Conservation (phyloP, 30 jellyfish, hydroid and myxozoan genomes). For the Turritopsis rubra region DNA sequence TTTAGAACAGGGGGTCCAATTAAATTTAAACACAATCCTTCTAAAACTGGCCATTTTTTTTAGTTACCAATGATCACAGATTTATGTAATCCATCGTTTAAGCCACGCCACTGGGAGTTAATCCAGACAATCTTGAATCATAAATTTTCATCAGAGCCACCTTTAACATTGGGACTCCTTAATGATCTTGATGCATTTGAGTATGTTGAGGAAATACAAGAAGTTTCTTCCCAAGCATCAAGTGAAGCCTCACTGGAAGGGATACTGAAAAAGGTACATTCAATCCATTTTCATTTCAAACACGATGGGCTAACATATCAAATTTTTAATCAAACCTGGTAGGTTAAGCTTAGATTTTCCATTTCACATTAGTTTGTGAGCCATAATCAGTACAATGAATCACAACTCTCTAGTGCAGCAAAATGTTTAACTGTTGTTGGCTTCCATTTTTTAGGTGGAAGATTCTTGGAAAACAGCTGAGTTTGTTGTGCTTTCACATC, state of each 20-base stretch:
- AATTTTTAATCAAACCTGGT: no score
- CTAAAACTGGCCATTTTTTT: neutral
- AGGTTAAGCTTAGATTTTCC: no score
- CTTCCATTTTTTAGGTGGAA: constrained; percentile 59
- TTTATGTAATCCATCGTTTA: constrained; percentile 85
- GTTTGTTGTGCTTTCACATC: constrained; percentile 86
- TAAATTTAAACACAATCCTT: neutral
- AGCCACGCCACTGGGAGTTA: constrained; percentile 96
- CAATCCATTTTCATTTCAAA: no score
- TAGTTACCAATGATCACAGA: constrained; percentile 95
- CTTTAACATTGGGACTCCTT: constrained; percentile 73
- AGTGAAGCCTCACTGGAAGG: constrained; percentile 96
- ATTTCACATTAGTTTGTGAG: no score
- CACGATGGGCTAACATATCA: no score
- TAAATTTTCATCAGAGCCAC: constrained; percentile 61
- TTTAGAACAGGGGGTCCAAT: no score
- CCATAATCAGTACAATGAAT: no score
- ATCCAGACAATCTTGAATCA: constrained; percentile 72
- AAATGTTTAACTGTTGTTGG: neutral
- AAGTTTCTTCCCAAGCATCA: constrained; percentile 94
- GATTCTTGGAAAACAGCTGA: constrained; percentile 98
- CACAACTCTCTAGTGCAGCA: no score
- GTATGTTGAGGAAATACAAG: constrained; percentile 84
- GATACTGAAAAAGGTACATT: constrained; percentile 74
- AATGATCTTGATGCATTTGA: constrained; percentile 84